Evolutionary conservation across 2,113 vertebrate genomes (phyloP).

Genomic region (Ranitomeya variabilis): DNA sequence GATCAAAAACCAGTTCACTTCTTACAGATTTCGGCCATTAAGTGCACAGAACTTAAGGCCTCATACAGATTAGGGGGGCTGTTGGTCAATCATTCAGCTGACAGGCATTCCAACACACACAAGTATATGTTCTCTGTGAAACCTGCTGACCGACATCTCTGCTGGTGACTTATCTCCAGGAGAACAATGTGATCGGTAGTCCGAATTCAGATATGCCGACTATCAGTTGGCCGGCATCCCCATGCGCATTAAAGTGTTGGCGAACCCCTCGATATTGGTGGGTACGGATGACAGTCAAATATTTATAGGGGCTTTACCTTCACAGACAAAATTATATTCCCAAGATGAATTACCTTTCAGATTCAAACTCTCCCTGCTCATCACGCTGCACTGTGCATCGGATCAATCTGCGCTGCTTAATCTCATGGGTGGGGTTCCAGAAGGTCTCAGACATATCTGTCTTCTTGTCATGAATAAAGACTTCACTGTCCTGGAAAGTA

Average conservation of each 20-base stretch:
- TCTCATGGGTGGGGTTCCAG: constrained; percentile 91
- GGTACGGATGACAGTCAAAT: no score
- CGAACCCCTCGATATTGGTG: no score
- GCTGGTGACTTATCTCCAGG: no score
- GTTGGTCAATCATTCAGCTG: no score
- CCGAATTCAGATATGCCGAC: no score
- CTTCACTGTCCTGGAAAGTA: constrained; percentile 90
- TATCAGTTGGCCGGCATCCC: no score
- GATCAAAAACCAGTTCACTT: neutral
- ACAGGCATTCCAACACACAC: no score
- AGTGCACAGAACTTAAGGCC: neutral
- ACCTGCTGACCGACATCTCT: no score
- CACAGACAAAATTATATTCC: neutral
- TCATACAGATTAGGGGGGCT: no score
- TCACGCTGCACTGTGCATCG: constrained; percentile 89
- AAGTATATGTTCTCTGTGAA: no score
- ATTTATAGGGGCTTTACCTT: neutral
- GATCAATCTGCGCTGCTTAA: constrained; percentile 85
- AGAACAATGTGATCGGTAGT: no score
- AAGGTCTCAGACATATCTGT: constrained; percentile 86
- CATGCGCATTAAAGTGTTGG: no score
- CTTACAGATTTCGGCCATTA: neutral
- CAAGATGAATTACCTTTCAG: constrained; percentile 80
- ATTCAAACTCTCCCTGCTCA: constrained; percentile 92
- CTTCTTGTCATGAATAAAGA: constrained; percentile 95